A percentile compares a stretch with the other conserved stretches of the same genome.
These are phyloP conservation scores for Syngnathus floridae DNA, from an alignment of 2,113 vertebrate species.

Conservation along the genomic window DNA sequence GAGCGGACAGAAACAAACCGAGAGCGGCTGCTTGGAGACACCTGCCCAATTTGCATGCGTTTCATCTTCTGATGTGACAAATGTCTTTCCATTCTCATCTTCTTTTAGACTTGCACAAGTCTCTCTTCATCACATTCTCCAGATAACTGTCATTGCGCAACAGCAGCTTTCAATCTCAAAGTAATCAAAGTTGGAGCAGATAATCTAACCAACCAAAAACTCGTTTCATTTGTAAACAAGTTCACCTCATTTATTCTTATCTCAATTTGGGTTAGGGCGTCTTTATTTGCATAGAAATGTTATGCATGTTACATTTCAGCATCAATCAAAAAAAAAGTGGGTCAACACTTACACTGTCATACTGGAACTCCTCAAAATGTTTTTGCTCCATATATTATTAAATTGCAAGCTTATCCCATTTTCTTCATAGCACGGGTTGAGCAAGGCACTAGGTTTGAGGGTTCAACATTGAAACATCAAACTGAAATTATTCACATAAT, in stretches of 20 bases:
- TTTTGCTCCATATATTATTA: background rate
- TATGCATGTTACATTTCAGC: too few species aligned
- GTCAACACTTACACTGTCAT: background rate
- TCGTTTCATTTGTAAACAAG: background rate
- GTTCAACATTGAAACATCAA: background rate
- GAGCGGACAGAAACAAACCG: conserved; percentile 17
- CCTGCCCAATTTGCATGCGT: background rate
- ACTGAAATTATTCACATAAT: background rate
- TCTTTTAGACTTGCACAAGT: background rate
- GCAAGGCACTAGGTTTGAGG: too few species aligned
- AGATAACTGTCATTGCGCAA: background rate
- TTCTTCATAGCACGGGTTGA: background rate
- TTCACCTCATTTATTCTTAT: background rate
- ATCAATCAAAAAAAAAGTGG: too few species aligned
- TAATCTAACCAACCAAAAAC: background rate
- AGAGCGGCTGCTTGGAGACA: background rate
- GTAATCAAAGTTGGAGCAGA: background rate
- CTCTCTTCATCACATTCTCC: background rate
- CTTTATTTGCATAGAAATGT: too few species aligned
- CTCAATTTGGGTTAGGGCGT: background rate
- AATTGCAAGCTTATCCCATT: background rate
- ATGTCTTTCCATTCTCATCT: background rate
- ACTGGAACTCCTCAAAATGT: background rate
- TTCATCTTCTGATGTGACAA: background rate
- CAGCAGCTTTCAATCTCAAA: background rate